Evolutionary conservation across 2,113 vertebrate genomes (phyloP).

Genomic region (Zingel zingel): DNA sequence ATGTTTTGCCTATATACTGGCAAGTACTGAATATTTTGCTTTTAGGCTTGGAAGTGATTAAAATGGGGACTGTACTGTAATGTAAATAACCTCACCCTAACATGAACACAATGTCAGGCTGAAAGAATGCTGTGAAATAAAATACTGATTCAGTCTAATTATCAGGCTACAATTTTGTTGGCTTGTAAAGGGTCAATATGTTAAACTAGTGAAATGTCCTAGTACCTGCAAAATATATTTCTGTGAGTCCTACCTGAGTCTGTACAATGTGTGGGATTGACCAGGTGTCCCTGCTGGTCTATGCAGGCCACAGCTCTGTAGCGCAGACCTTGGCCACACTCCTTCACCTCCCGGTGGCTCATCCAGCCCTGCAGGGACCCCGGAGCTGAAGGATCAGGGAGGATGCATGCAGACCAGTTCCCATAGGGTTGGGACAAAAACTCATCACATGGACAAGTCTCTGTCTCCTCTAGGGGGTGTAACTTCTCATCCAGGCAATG

Average conservation of each 20-base stretch:
- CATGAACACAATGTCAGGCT: neutral
- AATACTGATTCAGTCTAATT: neutral
- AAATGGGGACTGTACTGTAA: neutral
- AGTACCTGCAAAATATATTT: neutral
- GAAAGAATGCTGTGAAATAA: neutral
- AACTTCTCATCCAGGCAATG: conserved; percentile 88
- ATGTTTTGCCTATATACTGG: neutral
- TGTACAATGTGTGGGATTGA: conserved; percentile 87
- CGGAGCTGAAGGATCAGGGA: conserved; percentile 72
- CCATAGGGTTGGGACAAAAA: conserved; percentile 89
- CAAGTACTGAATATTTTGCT: neutral
- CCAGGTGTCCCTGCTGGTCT: conserved; percentile 85
- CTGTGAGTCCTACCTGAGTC: conserved; percentile 85
- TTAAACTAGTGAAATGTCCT: too few species aligned
- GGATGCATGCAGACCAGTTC: conserved; percentile 95
- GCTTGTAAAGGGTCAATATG: neutral
- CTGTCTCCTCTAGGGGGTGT: conserved; percentile 89
- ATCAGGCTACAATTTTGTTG: neutral
- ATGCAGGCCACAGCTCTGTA: conserved; percentile 89
- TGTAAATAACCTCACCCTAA: neutral
- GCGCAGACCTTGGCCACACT: conserved; percentile 90
- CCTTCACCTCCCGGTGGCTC: conserved; percentile 72
- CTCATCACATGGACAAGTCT: conserved; percentile 89
- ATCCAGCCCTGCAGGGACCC: conserved; percentile 64
- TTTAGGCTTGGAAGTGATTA: neutral